Evolutionary conservation across 2,888 invertebrate genomes (phyloP).

Genomic region (Ferdinandea cuprea): DNA sequence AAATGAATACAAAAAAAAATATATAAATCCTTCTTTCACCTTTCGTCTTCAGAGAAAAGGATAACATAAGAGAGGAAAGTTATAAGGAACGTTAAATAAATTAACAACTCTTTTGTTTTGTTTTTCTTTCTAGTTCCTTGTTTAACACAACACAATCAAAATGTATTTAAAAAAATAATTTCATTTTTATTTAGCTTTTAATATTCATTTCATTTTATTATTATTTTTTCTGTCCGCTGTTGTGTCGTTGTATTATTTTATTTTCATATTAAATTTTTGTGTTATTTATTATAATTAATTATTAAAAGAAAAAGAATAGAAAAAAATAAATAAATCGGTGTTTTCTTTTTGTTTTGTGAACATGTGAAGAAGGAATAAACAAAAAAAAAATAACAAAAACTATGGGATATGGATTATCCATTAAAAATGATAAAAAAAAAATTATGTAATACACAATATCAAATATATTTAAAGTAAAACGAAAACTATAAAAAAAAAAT

Average conservation of each 20-base stretch:
- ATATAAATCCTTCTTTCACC: constrained; percentile 71
- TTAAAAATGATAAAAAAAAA: constrained; percentile 28
- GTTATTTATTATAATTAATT: constrained; percentile 72
- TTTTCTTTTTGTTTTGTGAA: constrained; percentile 60
- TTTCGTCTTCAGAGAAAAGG: constrained; percentile 72
- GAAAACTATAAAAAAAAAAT: constrained; percentile 35
- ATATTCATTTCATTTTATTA: constrained; percentile 31
- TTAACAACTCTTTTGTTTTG: constrained; percentile 1
- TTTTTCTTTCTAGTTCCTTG: not conserved
- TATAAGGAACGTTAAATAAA: constrained; percentile 20
- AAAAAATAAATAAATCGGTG: too few relatives aligned
- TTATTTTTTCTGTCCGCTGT: constrained; percentile 64
- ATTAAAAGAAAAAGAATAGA: constrained; percentile 43
- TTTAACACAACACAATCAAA: constrained; percentile 54
- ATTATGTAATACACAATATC: constrained; percentile 52
- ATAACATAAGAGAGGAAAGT: constrained; percentile 71
- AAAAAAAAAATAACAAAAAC: too few relatives aligned
- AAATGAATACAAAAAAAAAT: constrained; percentile 9
- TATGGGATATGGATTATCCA: constrained; percentile 48
- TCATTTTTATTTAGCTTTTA: constrained; percentile 45
- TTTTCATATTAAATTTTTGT: constrained; percentile 63
- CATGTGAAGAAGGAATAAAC: constrained; percentile 51
- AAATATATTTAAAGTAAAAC: constrained; percentile 42
- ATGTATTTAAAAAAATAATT: constrained; percentile 54
- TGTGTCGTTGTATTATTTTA: constrained; percentile 69